Conservation (phyloP, 2,888 invertebrate species). For the Mamestra brassicae region DNA sequence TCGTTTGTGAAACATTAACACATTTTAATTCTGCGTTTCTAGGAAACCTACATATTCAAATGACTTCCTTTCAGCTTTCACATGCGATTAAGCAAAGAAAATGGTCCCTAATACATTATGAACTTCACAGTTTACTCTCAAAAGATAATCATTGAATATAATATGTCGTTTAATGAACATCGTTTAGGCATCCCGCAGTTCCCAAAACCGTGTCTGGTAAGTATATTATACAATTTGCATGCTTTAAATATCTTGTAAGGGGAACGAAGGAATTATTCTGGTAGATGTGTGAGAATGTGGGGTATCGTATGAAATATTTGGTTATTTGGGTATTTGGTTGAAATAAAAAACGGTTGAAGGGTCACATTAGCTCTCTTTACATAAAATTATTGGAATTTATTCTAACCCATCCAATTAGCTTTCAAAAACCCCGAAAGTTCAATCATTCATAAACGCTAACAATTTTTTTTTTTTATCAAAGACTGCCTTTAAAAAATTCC, state of each 20-base stretch:
- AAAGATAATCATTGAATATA: constrained; percentile 57
- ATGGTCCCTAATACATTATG: constrained; percentile 7
- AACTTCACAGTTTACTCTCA: constrained; percentile 26
- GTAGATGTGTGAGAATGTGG: constrained; percentile 2
- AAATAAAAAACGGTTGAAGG: neutral
- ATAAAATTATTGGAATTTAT: neutral
- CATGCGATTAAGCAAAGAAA: constrained; percentile 11
- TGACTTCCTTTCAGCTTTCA: neutral
- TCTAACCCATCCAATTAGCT: neutral
- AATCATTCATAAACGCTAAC: neutral
- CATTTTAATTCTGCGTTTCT: too few relatives aligned
- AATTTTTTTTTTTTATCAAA: neutral
- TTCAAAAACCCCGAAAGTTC: neutral
- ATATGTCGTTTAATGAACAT: constrained; percentile 59
- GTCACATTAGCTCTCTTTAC: neutral
- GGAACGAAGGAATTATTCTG: constrained; percentile 58
- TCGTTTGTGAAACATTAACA: too few relatives aligned
- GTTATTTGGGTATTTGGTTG: neutral
- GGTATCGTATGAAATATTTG: neutral
- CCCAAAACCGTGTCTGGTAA: constrained; percentile 54
- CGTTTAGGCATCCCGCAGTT: constrained; percentile 52
- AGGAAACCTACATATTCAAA: neutral
- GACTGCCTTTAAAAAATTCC: neutral
- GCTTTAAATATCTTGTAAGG: constrained; percentile 49
- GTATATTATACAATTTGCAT: constrained; percentile 65